Base-by-base conservation (phyloP, 2,113 vertebrate species). In the Lutjanus erythropterus region DNA sequence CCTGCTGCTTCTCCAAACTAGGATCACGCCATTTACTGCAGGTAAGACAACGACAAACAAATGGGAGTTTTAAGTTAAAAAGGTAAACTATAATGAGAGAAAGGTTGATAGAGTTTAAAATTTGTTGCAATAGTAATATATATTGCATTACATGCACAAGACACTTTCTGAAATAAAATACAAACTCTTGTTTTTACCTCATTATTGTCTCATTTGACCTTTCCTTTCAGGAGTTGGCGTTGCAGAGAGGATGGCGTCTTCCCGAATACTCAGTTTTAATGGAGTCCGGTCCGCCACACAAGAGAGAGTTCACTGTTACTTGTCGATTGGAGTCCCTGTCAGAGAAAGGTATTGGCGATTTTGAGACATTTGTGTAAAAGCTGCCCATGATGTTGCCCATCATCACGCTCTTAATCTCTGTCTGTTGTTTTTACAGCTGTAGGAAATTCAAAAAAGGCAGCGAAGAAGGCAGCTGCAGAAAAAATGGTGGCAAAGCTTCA, bases 231-330 rank as follows among this genome's bases (percentile, higher is more conserved):
- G 96, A 97, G 90, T 80, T 97, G 53, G 95, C 96, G 4, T 93
- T 97, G 88, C 96, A 96, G 85, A 96, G 95, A 73, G 95, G 96
- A 33, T 97, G 97, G 97, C 94, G 94, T 78, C 94, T 96, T 75
- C 97, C 97, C 3, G 96, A 97, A 41, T 98, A 97, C 89, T 93
- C 94, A 2, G 80, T 96, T 81, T 92, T 95, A 47, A 89, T 89
- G 78, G 96, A 98, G 86, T 87, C 93, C 16, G 96, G 96, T 56
- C 96, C 96, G 0, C 94, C 95, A 61, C 96, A 97, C 89, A 95
- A 94, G 88, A 96, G 94, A 86, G 96, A 97, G 73, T 97, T 97
- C 89, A 96, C 96, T 2, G 92, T 97, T 10, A 96, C 92, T n/a
- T 97, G 97, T 88, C 93, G 91, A 39, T 78, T 97, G 83, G 97